A percentile compares a stretch with the other conserved stretches of the same genome.
phyloP scores from a whole-genome alignment of 2,113 vertebrate genomes.

The Haemorhous mexicanus region DNA sequence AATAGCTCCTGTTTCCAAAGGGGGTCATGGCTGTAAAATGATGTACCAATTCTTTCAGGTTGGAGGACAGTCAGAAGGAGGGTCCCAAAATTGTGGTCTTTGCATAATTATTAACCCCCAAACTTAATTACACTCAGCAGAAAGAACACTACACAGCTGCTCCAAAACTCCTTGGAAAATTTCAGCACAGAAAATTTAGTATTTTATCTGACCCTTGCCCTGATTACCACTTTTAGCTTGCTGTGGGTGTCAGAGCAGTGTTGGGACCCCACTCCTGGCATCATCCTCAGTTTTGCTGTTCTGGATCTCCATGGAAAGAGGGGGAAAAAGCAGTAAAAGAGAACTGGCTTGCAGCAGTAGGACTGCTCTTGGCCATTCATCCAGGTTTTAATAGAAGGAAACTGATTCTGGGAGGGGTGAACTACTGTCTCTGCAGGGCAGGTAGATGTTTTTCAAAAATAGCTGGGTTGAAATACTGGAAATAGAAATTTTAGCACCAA shows the following conservation, averaged over 20 bases:
- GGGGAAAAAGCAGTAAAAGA: not conserved
- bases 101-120: not conserved
- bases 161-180: not conserved
- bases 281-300: not conserved
- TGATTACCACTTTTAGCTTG: fast-evolving
- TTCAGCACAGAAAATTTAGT: not conserved
- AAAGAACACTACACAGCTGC: not conserved
- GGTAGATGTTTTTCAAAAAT: not conserved
- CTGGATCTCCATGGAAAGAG: not conserved
- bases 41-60: not conserved
- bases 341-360: not conserved
- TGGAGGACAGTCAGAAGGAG: not conserved
- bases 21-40: not conserved
- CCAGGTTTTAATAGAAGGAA: not conserved
- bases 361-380: not conserved
- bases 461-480: not conserved
- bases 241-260: fast-evolving
- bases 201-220: too few species aligned
- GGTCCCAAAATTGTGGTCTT: not conserved
- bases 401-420: not conserved
- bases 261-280: too few species aligned
- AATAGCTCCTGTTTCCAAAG: not conserved
- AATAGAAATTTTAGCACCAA: not conserved
- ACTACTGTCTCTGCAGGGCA: not conserved
- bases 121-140: not conserved